Conservation (phyloP, 2,113 vertebrate genomes). For the Rhinichthys klamathensis region DNA sequence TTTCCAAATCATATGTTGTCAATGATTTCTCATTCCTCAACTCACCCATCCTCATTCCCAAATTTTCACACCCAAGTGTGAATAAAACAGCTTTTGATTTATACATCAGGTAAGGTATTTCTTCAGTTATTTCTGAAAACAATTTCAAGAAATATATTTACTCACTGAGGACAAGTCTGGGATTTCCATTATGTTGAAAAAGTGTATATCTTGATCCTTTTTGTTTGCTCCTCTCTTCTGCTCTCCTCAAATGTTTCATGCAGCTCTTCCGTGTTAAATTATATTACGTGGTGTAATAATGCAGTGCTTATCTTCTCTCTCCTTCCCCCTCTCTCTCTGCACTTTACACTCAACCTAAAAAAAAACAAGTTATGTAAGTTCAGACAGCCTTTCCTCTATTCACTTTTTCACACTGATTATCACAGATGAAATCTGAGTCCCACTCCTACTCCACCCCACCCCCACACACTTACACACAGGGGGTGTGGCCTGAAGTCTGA, state of each 20-base stretch:
- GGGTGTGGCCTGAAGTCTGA: too few species aligned
- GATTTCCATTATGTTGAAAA: constrained; percentile 37
- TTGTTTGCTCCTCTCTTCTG: too few species aligned
- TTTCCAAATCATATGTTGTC: background rate
- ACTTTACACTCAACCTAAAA: background rate
- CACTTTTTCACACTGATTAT: background rate
- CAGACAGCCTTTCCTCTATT: background rate
- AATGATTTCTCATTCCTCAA: background rate
- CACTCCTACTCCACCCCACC: background rate
- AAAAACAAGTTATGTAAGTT: background rate
- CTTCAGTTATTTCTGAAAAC: background rate
- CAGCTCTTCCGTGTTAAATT: constrained; percentile 3
- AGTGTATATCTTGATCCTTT: background rate
- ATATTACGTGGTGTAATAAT: too few species aligned
- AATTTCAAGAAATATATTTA: background rate
- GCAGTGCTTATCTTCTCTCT: background rate
- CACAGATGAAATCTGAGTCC: background rate
- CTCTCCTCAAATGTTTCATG: background rate
- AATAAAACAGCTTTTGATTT: background rate
- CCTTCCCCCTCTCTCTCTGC: background rate
- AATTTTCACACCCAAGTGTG: background rate
- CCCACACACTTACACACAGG: too few species aligned
- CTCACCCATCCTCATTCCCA: background rate
- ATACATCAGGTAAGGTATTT: background rate
- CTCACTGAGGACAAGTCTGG: constrained; percentile 34